Evolutionary conservation across 2,888 invertebrate species (phyloP), one percentile per base, ranked within the genome.

Genomic region (Cephus sareptanus): DNA sequence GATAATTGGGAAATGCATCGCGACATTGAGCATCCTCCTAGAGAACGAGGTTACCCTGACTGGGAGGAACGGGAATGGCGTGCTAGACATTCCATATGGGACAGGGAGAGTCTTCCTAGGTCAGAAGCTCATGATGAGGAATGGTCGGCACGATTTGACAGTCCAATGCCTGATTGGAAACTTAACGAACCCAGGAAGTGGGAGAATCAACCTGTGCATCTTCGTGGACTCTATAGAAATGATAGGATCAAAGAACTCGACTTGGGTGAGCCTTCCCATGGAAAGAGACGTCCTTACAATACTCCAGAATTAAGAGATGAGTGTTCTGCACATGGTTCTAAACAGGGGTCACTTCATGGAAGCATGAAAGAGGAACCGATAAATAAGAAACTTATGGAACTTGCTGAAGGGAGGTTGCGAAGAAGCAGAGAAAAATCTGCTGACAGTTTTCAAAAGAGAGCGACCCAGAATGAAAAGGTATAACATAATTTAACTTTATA

Each of bases 361-460:
- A 91, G 89, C 75, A 91, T 91, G 91, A 91, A 91, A 75, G 92
- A 92, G 71, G 92, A 92, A 77, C 90, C 90, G 3, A 90, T 91
- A 4, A 90, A 90, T 75, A 92, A 92, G 79, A 92, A 92, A 79
- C 80, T 90, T 73, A 91, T 90, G 89, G 92, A 92, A 79, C 83
- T 90, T 4, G 90, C 91, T 0, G 92, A 92, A 78, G 90, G 90
- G 11, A 88, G 90, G 79, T 85, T 89, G 2, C 87, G 90, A 13
- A 87, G 88, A 69, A 90, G 88, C 76, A 84, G 91, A 40, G 92
- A 92, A 80, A 90, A 91, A 78, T 87, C 90, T 34, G 86, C 87
- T 34, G 89, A 92, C 77, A 87, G 84, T 81, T 86, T 88, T 81
- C 88, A 89, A 79, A 90, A 91, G 80, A 87, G 90, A 74, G 77